These are phyloP conservation scores for human DNA, from an alignment of 2,113 vertebrate genomes.

Conservation along the genomic window DNA sequence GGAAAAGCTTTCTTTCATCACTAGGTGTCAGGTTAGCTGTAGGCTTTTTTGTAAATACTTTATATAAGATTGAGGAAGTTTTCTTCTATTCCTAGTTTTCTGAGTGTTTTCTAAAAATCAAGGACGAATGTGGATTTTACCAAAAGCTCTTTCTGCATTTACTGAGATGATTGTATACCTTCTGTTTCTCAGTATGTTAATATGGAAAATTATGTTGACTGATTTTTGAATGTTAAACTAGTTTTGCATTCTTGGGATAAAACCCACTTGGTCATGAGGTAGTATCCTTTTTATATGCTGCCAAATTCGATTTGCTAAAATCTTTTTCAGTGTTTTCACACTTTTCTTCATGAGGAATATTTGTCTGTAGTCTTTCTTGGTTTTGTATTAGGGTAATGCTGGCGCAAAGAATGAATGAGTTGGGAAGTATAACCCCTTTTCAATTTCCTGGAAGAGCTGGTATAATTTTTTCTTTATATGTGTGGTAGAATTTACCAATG, in stretches of 20 bases:
- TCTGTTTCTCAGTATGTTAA: neutral
- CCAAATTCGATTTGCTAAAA: neutral
- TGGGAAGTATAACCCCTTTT: neutral
- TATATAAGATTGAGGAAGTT: neutral
- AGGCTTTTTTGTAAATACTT: neutral
- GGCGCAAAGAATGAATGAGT: neutral
- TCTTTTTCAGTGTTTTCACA: neutral
- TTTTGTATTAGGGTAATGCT: neutral
- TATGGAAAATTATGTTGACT: neutral
- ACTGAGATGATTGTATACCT: neutral
- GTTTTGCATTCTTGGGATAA: neutral
- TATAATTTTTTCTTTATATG: neutral
- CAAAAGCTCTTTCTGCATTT: neutral
- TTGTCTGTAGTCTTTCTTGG: neutral
- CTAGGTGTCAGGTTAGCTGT: neutral
- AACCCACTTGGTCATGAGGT: neutral
- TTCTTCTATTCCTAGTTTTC: neutral
- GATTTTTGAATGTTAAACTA: neutral
- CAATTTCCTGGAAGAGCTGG: neutral
- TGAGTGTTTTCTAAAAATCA: neutral
- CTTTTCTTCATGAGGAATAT: neutral
- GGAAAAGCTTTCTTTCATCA: neutral
- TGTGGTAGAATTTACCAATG: neutral
- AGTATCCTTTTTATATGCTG: neutral
- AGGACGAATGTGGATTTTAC: neutral